A percentile compares a stretch with the other conserved stretches of the same genome.
Evolutionary conservation across 2,888 invertebrate species (phyloP).

Genomic region (Lasioglossum leucozonium): DNA sequence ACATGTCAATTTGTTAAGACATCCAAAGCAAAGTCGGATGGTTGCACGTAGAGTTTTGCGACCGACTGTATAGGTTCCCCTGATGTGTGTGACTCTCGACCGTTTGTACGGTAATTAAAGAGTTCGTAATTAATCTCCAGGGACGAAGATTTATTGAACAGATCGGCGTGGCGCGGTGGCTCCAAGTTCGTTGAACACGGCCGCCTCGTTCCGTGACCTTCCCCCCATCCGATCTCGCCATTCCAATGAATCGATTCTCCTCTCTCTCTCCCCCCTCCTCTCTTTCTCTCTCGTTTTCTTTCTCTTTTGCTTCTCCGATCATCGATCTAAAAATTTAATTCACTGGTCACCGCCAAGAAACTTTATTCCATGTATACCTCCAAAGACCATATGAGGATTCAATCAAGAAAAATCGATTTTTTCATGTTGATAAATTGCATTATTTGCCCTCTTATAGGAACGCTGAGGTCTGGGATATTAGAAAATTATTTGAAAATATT

Average conservation of each 20-base stretch:
- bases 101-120: slow-evolving; percentile 71
- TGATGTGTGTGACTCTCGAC: slow-evolving; percentile 59
- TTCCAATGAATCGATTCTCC: slow-evolving; percentile 42
- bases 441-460: too few relatives aligned
- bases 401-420: not conserved
- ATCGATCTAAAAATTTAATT: not conserved
- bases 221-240: slow-evolving; percentile 51
- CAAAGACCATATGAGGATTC: not conserved
- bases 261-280: not conserved
- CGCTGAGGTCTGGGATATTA: too few relatives aligned
- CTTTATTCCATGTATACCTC: not conserved
- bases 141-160: slow-evolving; percentile 52
- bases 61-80: slow-evolving; percentile 31
- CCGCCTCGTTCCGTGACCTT: slow-evolving; percentile 57
- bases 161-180: slow-evolving; percentile 46
- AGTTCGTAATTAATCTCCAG: slow-evolving; percentile 65
- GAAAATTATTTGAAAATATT: too few relatives aligned
- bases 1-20: not conserved
- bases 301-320: not conserved
- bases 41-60: not conserved
- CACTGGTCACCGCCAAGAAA: not conserved
- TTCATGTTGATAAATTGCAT: not conserved
- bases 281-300: not conserved
- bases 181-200: slow-evolving; percentile 53
- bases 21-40: not conserved